Percentiles rank a stretch among this genome's conserved stretches.
phyloP scores from a whole-genome alignment of 35 echinoderm and acorn worm species.

The Apostichopus parvimensis region DNA sequence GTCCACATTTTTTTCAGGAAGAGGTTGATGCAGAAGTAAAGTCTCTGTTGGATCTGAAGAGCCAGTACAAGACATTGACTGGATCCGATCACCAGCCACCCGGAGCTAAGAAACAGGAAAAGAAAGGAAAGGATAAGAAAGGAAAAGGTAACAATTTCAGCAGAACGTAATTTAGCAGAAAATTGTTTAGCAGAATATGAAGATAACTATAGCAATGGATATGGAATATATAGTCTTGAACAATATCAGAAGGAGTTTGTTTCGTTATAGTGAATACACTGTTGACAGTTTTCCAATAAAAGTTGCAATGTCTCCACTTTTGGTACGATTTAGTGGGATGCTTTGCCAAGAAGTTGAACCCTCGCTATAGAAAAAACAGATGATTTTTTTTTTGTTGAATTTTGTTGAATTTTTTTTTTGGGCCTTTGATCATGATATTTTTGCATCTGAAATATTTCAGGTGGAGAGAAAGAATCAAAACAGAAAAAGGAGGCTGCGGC shows the following conservation, averaged over 20 bases:
- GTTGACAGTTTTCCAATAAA: too few relatives aligned
- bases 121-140: conserved; percentile 76
- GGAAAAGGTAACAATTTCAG: conserved; percentile 50
- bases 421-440: background rate
- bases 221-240: background rate
- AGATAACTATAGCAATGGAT: background rate
- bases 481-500: conserved; percentile 34
- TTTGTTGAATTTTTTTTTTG: too few relatives aligned
- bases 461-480: conserved; percentile 66
- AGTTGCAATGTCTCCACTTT: background rate
- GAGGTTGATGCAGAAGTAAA: conserved; percentile 74
- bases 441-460: conserved; percentile 12
- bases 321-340: background rate
- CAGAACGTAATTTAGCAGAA: too few relatives aligned
- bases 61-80: conserved; percentile 73
- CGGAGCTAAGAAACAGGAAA: conserved; percentile 54
- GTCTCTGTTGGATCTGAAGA: conserved; percentile 64
- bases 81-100: conserved; percentile 80
- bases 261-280: too few relatives aligned
- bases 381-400: too few relatives aligned
- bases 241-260: too few relatives aligned
- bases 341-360: too few relatives aligned
- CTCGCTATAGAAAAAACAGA: too few relatives aligned
- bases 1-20: conserved; percentile 38
- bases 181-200: too few relatives aligned